These are phyloP conservation scores for Melopsittacus undulatus DNA, from an alignment of 2,797 vertebrate species.

Conservation along the genomic window DNA sequence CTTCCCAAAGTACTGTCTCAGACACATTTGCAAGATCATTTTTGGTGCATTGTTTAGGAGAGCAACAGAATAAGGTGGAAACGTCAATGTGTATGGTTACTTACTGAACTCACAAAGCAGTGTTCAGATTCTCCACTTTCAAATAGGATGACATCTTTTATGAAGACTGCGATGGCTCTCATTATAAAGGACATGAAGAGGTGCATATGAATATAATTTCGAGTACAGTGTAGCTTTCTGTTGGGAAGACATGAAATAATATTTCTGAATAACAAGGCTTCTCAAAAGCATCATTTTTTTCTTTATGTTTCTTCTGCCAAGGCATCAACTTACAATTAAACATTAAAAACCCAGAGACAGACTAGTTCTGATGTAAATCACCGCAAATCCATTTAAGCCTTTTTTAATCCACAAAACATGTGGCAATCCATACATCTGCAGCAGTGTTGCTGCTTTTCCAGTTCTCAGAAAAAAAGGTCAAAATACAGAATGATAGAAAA, in stretches of 20 bases:
- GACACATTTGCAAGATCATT: not conserved
- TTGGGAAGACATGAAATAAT: not conserved
- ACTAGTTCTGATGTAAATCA: not conserved
- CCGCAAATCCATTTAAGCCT: constrained; percentile 31
- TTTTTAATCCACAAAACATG: not conserved
- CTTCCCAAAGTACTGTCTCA: not conserved
- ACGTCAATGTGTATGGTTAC: not conserved
- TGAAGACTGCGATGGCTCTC: constrained; percentile 91
- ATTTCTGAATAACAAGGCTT: not conserved
- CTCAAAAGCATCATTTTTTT: not conserved
- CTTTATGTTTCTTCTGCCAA: not conserved
- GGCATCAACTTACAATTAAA: not conserved
- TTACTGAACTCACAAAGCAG: constrained; percentile 87
- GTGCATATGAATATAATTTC: constrained; percentile 97
- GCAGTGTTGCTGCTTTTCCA: not conserved
- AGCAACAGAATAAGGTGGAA: not conserved
- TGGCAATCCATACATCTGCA: not conserved
- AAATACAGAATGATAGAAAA: not conserved
- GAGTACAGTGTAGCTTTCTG: constrained; percentile 95
- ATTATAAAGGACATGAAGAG: constrained; percentile 95
- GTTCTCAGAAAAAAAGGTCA: not conserved
- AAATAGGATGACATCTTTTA: constrained; percentile 92
- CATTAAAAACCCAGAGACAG: not conserved
- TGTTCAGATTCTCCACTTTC: constrained; percentile 83
- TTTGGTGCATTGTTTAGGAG: not conserved